phyloP scores from a whole-genome alignment of 2,888 invertebrate species.

The Arctia plantaginis region DNA sequence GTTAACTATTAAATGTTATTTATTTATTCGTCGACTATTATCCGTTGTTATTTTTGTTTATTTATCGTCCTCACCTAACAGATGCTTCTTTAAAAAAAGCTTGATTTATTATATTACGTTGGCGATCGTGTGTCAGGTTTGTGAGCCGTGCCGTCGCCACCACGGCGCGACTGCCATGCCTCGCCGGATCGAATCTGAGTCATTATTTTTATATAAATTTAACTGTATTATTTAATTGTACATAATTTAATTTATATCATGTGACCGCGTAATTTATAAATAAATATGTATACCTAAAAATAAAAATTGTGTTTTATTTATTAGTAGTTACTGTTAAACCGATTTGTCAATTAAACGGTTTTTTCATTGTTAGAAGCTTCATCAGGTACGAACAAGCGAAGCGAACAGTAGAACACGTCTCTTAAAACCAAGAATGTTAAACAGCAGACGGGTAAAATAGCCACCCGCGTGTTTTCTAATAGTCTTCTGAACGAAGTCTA shows the following conservation, averaged over 20 bases:
- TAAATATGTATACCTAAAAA: conserved; percentile 85
- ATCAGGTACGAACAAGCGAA: no score
- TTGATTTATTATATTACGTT: conserved; percentile 77
- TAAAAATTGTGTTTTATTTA: conserved; percentile 64
- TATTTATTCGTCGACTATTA: conserved; percentile 67
- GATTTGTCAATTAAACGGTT: not conserved
- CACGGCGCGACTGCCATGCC: conserved; percentile 62
- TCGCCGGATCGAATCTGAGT: conserved; percentile 65
- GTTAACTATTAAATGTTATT: conserved; percentile 76
- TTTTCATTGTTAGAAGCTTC: not conserved
- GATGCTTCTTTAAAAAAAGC: conserved; percentile 76
- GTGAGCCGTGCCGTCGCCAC: conserved; percentile 69
- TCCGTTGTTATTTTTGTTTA: conserved; percentile 61
- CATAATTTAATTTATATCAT: conserved; percentile 85
- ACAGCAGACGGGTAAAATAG: no score
- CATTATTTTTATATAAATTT: conserved; percentile 83
- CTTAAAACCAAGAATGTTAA: no score
- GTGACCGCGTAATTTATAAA: conserved; percentile 85
- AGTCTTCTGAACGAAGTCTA: no score
- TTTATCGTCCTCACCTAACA: conserved; percentile 75
- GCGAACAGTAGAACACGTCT: no score
- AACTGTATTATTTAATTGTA: conserved; percentile 85
- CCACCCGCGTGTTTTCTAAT: no score
- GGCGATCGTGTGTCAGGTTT: conserved; percentile 58
- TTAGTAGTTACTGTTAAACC: not conserved